phyloP scores from a whole-genome alignment of 2,888 invertebrate species.

The Tromatobia lineatoria region DNA sequence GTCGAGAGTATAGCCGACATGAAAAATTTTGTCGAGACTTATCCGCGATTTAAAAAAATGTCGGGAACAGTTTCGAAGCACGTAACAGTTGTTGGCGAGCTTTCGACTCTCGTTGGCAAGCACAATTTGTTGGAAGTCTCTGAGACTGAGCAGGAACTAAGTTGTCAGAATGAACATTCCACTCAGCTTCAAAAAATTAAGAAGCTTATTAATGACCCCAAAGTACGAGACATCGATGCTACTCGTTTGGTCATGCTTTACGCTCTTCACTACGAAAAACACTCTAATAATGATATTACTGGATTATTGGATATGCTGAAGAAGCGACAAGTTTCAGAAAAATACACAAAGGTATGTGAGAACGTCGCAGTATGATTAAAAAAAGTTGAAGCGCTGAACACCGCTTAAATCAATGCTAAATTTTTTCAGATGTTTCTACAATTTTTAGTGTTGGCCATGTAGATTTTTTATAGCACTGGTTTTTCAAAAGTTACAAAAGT shows the following conservation, averaged over 20 bases:
- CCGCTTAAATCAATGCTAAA: no score
- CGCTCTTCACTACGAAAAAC: conserved; percentile 96
- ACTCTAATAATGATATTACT: conserved; percentile 93
- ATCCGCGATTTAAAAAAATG: conserved; percentile 99
- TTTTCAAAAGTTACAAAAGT: no score
- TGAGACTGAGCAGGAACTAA: conserved; percentile 96
- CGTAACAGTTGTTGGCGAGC: conserved; percentile 97
- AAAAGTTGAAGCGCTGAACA: no score
- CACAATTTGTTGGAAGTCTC: conserved; percentile 95
- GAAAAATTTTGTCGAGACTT: conserved; percentile 99
- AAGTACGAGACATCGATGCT: conserved; percentile 92
- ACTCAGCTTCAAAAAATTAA: conserved; percentile 90
- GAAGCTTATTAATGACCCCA: conserved; percentile 91
- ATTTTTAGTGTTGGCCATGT: no score
- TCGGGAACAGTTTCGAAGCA: conserved; percentile 99
- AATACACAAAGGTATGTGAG: conserved; percentile 82
- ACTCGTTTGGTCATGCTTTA: conserved; percentile 96
- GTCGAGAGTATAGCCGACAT: conserved; percentile 99
- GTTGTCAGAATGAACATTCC: conserved; percentile 94
- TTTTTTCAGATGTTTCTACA: no score
- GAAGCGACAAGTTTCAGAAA: conserved; percentile 90
- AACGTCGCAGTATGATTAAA: not conserved
- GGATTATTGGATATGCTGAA: conserved; percentile 92
- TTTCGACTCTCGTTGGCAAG: conserved; percentile 93
- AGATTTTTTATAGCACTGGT: no score